Percentiles rank a stretch among this genome's conserved stretches.
Conservation (phyloP, 2,888 invertebrate genomes). For the Mylabris sibirica region DNA sequence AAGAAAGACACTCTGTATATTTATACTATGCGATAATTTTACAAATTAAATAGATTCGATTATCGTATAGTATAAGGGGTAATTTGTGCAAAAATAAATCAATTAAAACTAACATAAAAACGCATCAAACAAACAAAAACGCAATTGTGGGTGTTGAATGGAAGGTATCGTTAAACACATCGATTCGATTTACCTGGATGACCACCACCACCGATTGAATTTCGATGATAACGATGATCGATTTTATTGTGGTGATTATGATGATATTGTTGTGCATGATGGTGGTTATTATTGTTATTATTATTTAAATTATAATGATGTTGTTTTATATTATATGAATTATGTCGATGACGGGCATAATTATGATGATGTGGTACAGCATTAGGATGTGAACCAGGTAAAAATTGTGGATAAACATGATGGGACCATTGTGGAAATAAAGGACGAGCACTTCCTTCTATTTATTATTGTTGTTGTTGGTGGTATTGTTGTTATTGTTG, state of each 20-base stretch:
- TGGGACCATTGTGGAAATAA: constrained; percentile 95
- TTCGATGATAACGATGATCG: constrained; percentile 70
- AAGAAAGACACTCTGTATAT: too few relatives aligned
- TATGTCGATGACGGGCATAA: constrained; percentile 57
- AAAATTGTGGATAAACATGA: constrained; percentile 93
- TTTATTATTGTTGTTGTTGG: constrained; percentile 33
- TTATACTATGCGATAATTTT: too few relatives aligned
- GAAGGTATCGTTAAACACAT: not conserved
- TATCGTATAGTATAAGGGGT: not conserved
- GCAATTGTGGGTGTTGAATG: not conserved
- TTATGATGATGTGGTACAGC: constrained; percentile 66
- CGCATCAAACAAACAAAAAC: not conserved
- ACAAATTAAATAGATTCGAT: not conserved
- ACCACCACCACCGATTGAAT: constrained; percentile 58
- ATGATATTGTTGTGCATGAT: constrained; percentile 69
- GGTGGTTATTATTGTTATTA: constrained; percentile 53
- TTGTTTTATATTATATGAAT: constrained; percentile 66
- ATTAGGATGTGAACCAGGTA: constrained; percentile 87
- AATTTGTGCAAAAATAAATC: constrained; percentile 13
- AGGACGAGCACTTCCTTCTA: constrained; percentile 74
- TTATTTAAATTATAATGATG: constrained; percentile 68
- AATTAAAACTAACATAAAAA: constrained; percentile 9
- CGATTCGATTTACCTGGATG: constrained; percentile 10
- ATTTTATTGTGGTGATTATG: constrained; percentile 52
- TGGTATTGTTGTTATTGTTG: not conserved